These are phyloP conservation scores for Pterois miles DNA, from an alignment of 2,797 vertebrate genomes.

Conservation along the genomic window DNA sequence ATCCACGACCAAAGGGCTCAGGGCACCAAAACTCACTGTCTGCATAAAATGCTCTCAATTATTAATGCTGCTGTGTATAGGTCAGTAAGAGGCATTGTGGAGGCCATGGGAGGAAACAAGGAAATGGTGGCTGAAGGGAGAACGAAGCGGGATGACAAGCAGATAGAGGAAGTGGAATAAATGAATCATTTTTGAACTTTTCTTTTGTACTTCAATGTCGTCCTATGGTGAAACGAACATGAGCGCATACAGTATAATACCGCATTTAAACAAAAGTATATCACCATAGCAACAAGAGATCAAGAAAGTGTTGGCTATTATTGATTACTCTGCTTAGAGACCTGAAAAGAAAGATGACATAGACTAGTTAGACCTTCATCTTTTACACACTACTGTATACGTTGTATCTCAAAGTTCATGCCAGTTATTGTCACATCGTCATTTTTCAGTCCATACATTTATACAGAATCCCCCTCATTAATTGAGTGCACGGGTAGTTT, in stretches of 20 bases:
- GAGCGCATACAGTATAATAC: neutral
- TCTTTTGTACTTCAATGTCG: neutral
- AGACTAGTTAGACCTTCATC: neutral
- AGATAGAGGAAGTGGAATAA: neutral
- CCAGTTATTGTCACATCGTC: neutral
- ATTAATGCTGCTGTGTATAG: conserved; percentile 69
- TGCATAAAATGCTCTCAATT: conserved; percentile 74
- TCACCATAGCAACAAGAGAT: conserved; percentile 37
- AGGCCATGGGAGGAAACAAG: conserved; percentile 16
- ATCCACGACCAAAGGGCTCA: conserved; percentile 68
- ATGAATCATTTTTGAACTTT: neutral
- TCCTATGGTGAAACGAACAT: neutral
- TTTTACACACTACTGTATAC: neutral
- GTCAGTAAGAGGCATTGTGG: conserved; percentile 42
- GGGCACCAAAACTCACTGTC: conserved; percentile 62
- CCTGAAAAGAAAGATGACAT: neutral
- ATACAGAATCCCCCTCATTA: neutral
- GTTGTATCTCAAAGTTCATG: neutral
- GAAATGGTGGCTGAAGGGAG: conserved; percentile 4
- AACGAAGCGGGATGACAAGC: neutral
- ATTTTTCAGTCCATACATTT: neutral
- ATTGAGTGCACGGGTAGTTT: conserved; percentile 11
- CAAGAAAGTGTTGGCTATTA: neutral
- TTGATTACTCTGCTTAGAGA: neutral
- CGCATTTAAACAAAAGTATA: conserved; percentile 7